Evolutionary conservation across 92 coral and sea anemone genomes (phyloP).

Genomic region (Muricea muricata): DNA sequence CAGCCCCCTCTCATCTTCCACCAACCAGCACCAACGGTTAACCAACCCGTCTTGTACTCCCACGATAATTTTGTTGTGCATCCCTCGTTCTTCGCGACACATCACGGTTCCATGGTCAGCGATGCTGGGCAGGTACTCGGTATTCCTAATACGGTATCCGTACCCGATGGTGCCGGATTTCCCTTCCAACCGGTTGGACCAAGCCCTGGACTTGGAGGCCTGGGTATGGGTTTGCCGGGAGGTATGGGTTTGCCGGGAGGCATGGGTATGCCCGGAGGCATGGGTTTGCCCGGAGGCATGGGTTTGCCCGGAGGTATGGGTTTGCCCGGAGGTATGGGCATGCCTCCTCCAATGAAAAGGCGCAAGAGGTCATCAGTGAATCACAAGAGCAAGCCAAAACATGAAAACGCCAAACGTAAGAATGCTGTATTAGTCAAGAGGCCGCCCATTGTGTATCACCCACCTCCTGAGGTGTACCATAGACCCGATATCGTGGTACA

Average conservation of each 20-base stretch:
- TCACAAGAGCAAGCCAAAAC: constrained; percentile 60
- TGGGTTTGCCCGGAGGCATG: background rate
- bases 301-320: constrained; percentile 11
- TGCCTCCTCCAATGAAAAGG: background rate
- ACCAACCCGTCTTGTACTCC: constrained; percentile 92
- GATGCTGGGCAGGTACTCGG: constrained; percentile 97
- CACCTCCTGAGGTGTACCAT: constrained; percentile 96
- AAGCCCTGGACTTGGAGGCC: background rate
- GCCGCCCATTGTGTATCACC: constrained; percentile 97
- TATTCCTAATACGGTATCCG: constrained; percentile 91
- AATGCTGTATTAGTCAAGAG: constrained; percentile 81
- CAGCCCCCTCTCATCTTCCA: constrained; percentile 97
- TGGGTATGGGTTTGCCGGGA: background rate
- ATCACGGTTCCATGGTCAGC: constrained; percentile 95
- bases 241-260: constrained; percentile 16
- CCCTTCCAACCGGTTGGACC: constrained; percentile 13
- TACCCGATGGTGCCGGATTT: constrained; percentile 32
- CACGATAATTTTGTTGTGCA: constrained; percentile 97
- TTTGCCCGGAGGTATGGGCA: background rate
- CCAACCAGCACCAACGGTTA: constrained; percentile 95
- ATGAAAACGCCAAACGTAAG: constrained; percentile 81
- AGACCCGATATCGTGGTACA: constrained; percentile 96
- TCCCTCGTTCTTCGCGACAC: constrained; percentile 92
- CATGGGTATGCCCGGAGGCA: constrained; percentile 2
- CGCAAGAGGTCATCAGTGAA: constrained; percentile 54